Base-by-base conservation (phyloP, 2,888 invertebrate species). In the Rhaphigaster nebulosa region DNA sequence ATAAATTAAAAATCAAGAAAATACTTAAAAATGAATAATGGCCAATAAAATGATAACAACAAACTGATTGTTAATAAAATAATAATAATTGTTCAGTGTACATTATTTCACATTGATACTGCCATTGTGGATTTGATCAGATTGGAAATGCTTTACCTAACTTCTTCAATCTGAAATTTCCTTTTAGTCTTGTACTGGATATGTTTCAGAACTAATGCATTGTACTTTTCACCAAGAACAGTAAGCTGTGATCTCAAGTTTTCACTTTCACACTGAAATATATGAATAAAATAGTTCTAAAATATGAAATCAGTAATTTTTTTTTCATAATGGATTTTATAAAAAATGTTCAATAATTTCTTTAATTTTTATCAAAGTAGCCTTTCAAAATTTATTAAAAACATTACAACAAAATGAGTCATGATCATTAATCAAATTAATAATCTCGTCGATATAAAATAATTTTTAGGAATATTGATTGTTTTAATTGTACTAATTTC, bases 121-220 rank as follows among this genome's bases (percentile, higher is more conserved):
- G 60, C 41, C n/a, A 38, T 41, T 65, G 60, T 41, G 60, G 56
- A 56, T 54, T 45, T 60, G 26, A 88, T 88, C 10, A 54, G n/a
- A 88, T 45, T 54, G 88, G 88, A 52, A 56, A 84, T 84, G 87
- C 13, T 88, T 91, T 92, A 93, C 93, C 93, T 93, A 56, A 93
- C 91, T 91, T 93, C 93, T 87, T 93, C 93, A 26, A 93, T 92
- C 91, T 93, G 93, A 91, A 93, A 93, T 92, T 93, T 93, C 89
- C 93, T 92, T 91, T 93, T 93, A 15, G 93, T 92, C 92, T 93
- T 93, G 90, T 93, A 93, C 91, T 93, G 93, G 56, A 93, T 93
- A 91, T 93, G 93, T 84, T 93, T 92, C 54, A 93, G 92, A 56
- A 93, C 93, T 76, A 93, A 91, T 87, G 93, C 92, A 92, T 93